phyloP scores from a whole-genome alignment of 2,888 invertebrate genomes.

The Drosophila anomalata region DNA sequence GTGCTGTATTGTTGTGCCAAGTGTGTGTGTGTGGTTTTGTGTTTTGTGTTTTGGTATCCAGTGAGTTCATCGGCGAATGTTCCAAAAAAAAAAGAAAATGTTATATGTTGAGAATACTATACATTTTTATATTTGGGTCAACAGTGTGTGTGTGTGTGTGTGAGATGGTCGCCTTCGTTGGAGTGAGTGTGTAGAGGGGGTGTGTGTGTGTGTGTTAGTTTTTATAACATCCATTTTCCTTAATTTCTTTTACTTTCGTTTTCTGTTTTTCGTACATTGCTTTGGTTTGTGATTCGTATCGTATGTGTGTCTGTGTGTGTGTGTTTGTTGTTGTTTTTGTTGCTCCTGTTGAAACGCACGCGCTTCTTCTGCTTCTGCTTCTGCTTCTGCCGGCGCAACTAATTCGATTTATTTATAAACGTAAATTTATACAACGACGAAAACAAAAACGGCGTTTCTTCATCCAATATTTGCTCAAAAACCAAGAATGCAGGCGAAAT shows the following conservation, averaged over 20 bases:
- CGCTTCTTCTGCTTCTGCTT: conserved; percentile 47
- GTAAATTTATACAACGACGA: conserved; percentile 28
- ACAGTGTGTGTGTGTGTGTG: conserved; percentile 10
- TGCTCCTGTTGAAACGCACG: conserved; percentile 25
- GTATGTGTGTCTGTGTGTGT: background rate
- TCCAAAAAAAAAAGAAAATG: conserved; percentile 8
- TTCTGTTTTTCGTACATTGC: conserved; percentile 16
- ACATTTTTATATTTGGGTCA: conserved; percentile 62
- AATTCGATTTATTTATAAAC: conserved; percentile 53
- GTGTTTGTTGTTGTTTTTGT: conserved; percentile 31
- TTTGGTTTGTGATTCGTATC: conserved; percentile 11
- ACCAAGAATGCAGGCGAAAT: conserved; percentile 38
- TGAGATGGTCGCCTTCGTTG: conserved; percentile 5
- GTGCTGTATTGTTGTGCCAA: background rate
- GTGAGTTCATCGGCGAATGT: conserved; percentile 31
- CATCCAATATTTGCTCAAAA: conserved; percentile 19
- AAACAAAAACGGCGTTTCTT: conserved; percentile 9
- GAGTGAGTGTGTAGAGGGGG: conserved; percentile 7
- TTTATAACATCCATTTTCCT: conserved; percentile 23
- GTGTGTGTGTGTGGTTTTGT: conserved; percentile 13
- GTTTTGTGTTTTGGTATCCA: conserved; percentile 39
- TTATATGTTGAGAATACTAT: conserved; percentile 23
- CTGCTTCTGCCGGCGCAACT: conserved; percentile 47
- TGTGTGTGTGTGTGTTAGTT: conserved; percentile 26
- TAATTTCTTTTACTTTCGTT: conserved; percentile 38